Conservation (phyloP, 2,113 vertebrate genomes). For the Catharus bicknelli region DNA sequence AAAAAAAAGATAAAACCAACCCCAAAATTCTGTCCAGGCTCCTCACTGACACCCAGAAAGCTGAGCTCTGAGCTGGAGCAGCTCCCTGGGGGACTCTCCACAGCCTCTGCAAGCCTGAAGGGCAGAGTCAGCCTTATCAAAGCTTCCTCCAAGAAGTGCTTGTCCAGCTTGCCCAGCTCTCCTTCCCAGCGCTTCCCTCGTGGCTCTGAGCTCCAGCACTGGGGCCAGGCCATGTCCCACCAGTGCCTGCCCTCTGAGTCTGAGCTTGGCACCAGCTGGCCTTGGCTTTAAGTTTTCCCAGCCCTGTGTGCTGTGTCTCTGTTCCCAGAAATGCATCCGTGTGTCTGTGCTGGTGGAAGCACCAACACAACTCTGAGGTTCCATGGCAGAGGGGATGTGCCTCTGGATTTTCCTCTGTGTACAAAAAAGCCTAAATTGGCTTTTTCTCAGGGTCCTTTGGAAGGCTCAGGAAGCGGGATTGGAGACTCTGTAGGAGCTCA, state of each 20-base stretch:
- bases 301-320: rapidly evolving
- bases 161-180: not conserved
- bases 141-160: constrained; percentile 32
- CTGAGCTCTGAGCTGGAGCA: not conserved
- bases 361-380: not conserved
- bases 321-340: rapidly evolving
- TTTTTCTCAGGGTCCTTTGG: not conserved
- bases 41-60: not conserved
- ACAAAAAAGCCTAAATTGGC: not conserved
- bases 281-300: not conserved
- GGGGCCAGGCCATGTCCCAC: not conserved
- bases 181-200: not conserved
- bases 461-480: not conserved
- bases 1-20: not conserved
- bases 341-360: not conserved
- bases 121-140: constrained; percentile 39
- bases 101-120: constrained; percentile 53
- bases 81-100: not conserved
- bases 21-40: not conserved
- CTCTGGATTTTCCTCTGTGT: not conserved
- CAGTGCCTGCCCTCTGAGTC: not conserved
- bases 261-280: not conserved
- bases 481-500: not conserved
- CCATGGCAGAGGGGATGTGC: not conserved
- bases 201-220: not conserved